phyloP scores from a whole-genome alignment of 2,888 invertebrate species.

The Pristionchus exspectatus region DNA sequence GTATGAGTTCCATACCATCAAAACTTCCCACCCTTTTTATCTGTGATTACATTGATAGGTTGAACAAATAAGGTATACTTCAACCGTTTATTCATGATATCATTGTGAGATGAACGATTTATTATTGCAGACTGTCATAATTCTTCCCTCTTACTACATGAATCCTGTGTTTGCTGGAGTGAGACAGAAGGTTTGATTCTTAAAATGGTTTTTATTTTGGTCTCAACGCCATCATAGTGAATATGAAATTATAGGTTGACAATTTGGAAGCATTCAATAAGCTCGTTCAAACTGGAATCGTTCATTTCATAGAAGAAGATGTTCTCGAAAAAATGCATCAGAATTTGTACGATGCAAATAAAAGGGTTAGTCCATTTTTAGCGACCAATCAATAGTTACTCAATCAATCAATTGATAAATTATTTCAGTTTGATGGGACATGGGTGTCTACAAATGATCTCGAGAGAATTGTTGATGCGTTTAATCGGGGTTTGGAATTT shows the following conservation, averaged over 20 bases:
- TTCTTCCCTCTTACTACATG: conserved; percentile 42
- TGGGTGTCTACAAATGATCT: conserved; percentile 33
- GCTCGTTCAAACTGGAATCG: not conserved
- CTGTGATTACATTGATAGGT: too few relatives aligned
- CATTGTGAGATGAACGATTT: not conserved
- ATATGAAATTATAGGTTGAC: not conserved
- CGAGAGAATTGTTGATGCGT: not conserved
- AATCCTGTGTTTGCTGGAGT: conserved; percentile 38
- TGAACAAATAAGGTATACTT: too few relatives aligned
- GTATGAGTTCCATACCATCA: too few relatives aligned
- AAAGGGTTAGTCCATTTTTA: not conserved
- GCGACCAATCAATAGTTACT: not conserved
- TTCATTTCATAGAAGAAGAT: conserved; percentile 41
- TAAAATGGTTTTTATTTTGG: not conserved
- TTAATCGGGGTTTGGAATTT: not conserved
- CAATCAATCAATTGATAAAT: not conserved
- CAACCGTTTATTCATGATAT: not conserved
- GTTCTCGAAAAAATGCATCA: not conserved
- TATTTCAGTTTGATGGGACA: not conserved
- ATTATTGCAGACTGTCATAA: conserved; percentile 25
- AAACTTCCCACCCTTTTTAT: too few relatives aligned
- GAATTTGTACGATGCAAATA: not conserved
- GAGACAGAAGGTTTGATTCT: conserved; percentile 33
- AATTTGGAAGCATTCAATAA: conserved; percentile 4
- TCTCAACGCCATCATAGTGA: not conserved